phyloP scores from a whole-genome alignment of 2,888 invertebrate species.

The Cheilosia grossa region DNA sequence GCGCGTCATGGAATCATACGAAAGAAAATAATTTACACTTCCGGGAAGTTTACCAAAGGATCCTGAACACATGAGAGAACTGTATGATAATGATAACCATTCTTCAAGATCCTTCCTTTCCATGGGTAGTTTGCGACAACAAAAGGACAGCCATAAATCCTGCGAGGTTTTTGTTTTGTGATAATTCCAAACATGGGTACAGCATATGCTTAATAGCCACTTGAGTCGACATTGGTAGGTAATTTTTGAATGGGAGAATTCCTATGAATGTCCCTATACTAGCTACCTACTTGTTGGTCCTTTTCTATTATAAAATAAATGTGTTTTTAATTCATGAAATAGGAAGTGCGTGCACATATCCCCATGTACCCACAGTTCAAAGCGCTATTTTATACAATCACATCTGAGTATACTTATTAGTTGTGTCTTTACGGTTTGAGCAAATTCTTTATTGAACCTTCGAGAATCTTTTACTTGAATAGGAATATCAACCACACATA shows the following conservation, averaged over 20 bases:
- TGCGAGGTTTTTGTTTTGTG: constrained; percentile 33
- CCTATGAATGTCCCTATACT: constrained; percentile 1
- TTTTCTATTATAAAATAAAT: constrained; percentile 14
- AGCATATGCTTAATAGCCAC: constrained; percentile 56
- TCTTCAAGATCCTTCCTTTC: constrained; percentile 38
- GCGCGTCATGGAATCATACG: constrained; percentile 42
- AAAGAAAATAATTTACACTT: constrained; percentile 41
- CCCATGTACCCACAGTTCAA: too few species aligned
- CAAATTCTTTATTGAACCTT: too few species aligned
- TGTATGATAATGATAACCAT: constrained; percentile 14
- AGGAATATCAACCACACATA: too few species aligned
- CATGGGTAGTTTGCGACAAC: constrained; percentile 7
- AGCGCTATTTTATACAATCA: too few species aligned
- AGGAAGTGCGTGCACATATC: too few species aligned
- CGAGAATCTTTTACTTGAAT: too few species aligned
- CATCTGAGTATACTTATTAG: too few species aligned
- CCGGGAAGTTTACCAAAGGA: constrained; percentile 58
- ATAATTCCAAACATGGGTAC: constrained; percentile 57
- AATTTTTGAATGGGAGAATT: constrained; percentile 51
- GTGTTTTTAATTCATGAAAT: too few species aligned
- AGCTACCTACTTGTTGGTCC: not conserved
- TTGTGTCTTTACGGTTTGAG: too few species aligned
- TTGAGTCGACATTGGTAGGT: constrained; percentile 42
- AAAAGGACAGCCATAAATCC: constrained; percentile 33
- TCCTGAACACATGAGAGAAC: constrained; percentile 44